Evolutionary conservation across 2,797 vertebrate genomes (phyloP).

Genomic region (Schizopygopsis pylzovi): DNA sequence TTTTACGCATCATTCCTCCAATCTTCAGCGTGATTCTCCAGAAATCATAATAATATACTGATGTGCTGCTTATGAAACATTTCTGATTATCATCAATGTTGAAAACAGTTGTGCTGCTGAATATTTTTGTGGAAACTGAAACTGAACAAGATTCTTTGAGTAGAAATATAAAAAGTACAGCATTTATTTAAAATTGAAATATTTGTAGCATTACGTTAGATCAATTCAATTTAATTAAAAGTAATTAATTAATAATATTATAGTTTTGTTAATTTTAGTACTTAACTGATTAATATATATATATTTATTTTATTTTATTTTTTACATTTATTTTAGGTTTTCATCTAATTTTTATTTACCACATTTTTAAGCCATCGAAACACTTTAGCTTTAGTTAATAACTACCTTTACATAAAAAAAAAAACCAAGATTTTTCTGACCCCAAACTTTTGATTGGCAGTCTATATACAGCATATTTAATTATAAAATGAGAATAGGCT

Average conservation of each 20-base stretch:
- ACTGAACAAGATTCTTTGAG: background rate
- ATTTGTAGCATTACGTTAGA: background rate
- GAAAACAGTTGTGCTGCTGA: background rate
- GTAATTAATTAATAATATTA: too few relatives aligned
- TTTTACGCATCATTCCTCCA: background rate
- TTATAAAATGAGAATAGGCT: background rate
- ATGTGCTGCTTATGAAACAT: background rate
- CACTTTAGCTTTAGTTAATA: too few relatives aligned
- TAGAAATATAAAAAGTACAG: background rate
- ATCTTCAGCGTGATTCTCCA: background rate
- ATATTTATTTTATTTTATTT: too few relatives aligned
- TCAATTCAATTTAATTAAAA: too few relatives aligned
- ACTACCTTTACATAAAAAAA: too few relatives aligned
- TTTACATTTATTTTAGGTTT: too few relatives aligned
- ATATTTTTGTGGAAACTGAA: background rate
- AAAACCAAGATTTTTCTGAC: background rate
- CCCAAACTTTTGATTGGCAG: background rate
- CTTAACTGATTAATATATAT: too few relatives aligned
- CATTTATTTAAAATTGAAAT: background rate
- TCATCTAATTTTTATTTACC: too few relatives aligned
- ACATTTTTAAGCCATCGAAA: too few relatives aligned
- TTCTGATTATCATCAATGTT: background rate
- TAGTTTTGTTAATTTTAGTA: too few relatives aligned
- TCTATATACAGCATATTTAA: background rate
- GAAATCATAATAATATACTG: background rate